A percentile compares a stretch with the other conserved stretches of the same genome.
Evolutionary conservation across 2,888 invertebrate genomes (phyloP).

Genomic region (Lapara coniferarum): DNA sequence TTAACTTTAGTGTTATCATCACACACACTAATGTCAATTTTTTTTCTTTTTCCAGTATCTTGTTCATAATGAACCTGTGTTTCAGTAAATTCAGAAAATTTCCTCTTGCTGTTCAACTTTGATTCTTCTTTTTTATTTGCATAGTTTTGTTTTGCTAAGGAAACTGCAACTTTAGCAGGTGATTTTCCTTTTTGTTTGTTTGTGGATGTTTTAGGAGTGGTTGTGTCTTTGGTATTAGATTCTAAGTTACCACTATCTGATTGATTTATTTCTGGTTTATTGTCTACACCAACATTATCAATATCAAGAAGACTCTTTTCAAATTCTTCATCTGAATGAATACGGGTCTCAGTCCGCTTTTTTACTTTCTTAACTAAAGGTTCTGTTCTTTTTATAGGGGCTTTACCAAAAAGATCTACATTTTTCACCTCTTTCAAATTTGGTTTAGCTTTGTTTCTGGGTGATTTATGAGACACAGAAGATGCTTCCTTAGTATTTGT

Average conservation of each 20-base stretch:
- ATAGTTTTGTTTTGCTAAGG: slow-evolving; percentile 28
- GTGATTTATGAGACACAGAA: slow-evolving; percentile 39
- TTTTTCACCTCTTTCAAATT: slow-evolving; percentile 69
- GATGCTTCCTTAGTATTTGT: slow-evolving; percentile 52
- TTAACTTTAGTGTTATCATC: slow-evolving; percentile 26
- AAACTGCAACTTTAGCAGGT: slow-evolving; percentile 29
- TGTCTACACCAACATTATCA: slow-evolving; percentile 77
- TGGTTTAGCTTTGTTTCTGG: slow-evolving; percentile 49
- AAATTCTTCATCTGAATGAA: slow-evolving; percentile 88
- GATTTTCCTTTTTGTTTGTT: slow-evolving; percentile 27
- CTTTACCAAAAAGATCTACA: slow-evolving; percentile 85
- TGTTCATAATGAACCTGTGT: slow-evolving; percentile 34
- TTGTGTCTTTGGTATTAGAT: slow-evolving; percentile 31
- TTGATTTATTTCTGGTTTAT: slow-evolving; percentile 14
- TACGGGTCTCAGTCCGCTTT: slow-evolving; percentile 76
- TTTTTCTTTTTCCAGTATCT: slow-evolving; percentile 40
- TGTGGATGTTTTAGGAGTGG: slow-evolving; percentile 28
- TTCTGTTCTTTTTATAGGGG: slow-evolving; percentile 84
- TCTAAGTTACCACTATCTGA: neutral
- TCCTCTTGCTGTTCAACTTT: slow-evolving; percentile 52
- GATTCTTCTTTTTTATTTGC: slow-evolving; percentile 41
- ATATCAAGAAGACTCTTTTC: slow-evolving; percentile 86
- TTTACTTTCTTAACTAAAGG: slow-evolving; percentile 71
- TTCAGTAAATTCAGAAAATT: slow-evolving; percentile 62
- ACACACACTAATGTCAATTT: slow-evolving; percentile 30